Conservation (phyloP, 1,140 invertebrate genomes). For the Tribolium madens region DNA sequence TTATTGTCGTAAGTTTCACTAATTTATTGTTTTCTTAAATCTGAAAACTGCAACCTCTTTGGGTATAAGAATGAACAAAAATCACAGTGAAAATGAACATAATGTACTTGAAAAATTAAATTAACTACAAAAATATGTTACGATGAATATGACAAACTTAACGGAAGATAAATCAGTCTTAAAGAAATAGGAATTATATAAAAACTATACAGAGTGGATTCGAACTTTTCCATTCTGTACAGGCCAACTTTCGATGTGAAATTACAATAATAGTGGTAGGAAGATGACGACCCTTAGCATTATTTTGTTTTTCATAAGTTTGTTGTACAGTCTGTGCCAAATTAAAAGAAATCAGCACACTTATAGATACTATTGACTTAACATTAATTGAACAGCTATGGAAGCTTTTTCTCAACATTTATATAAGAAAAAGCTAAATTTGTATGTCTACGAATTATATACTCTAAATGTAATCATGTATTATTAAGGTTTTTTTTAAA, state of each 20-base stretch:
- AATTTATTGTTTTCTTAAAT: slow-evolving; percentile 36
- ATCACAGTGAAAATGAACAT: background rate
- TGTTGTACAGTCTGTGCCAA: slow-evolving; percentile 16
- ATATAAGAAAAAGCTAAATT: slow-evolving; percentile 2
- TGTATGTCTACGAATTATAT: background rate
- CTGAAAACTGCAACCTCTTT: slow-evolving; percentile 27
- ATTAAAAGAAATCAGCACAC: slow-evolving; percentile 4
- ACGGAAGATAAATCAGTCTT: slow-evolving; percentile 6
- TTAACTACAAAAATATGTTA: background rate
- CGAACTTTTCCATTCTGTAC: slow-evolving; percentile 1
- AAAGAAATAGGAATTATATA: background rate
- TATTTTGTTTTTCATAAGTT: slow-evolving; percentile 19
- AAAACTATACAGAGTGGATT: background rate
- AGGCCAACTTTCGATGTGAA: slow-evolving; percentile 10
- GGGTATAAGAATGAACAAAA: slow-evolving; percentile 2
- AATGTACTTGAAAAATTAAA: background rate
- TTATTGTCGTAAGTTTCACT: slow-evolving; percentile 47
- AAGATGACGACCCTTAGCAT: background rate
- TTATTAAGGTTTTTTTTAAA: background rate
- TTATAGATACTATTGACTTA: slow-evolving; percentile 24
- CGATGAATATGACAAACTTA: background rate
- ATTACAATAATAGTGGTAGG: background rate
- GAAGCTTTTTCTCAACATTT: slow-evolving; percentile 3
- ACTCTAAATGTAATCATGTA: background rate
- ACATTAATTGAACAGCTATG: slow-evolving; percentile 33